Evolutionary conservation across 2,888 invertebrate genomes (phyloP), one percentile per base, ranked within the genome.

Genomic region (Pristionchus arcanus): DNA sequence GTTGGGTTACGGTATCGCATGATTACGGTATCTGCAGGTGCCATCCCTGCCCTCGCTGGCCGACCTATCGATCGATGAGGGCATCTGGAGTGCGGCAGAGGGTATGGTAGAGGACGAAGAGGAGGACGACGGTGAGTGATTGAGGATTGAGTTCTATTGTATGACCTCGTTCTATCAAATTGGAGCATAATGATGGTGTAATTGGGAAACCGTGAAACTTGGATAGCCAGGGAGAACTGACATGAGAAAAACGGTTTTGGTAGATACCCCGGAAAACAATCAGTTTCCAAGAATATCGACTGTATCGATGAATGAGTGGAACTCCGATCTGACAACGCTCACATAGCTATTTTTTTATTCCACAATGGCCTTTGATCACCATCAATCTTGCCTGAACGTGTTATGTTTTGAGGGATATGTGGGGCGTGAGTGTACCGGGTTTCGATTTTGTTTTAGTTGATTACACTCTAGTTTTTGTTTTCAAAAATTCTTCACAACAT

Each of bases 11-110:
- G 42, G 42, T 49, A 49, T 49, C 42, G 42, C 42, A 49, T 13
- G 42, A 49, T 49, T 49, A 49, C 42, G 42, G 42, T 49, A 34
- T 37, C 34, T 84, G 19, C 53, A 84, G 84, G 31, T 55, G 55
- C 84, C 84, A 19, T 49, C n/a, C 13, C 84, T 84, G 55, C 84
- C 84, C 55, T 84, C 84, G 2, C 84, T 84, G 16, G 53, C 84
- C 55, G 55, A 84, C 1, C 31, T 84, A 53, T 84, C 55, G 15
- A 59, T 84, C 84, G 84, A 84, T 84, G 84, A 84, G 53, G 84
- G 84, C 28, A 84, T 84, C 84, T 84, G 84, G 84, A 53, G 53
- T 16, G 28, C 77, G 77, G 42, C 34, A 7, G 55, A 31, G 31
- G 84, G 19, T 37, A 31, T 55, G 84, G n/a, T 49, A 25, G 81